Conservation (phyloP, 2,113 vertebrate species). For the Neodon shergylaensis region DNA sequence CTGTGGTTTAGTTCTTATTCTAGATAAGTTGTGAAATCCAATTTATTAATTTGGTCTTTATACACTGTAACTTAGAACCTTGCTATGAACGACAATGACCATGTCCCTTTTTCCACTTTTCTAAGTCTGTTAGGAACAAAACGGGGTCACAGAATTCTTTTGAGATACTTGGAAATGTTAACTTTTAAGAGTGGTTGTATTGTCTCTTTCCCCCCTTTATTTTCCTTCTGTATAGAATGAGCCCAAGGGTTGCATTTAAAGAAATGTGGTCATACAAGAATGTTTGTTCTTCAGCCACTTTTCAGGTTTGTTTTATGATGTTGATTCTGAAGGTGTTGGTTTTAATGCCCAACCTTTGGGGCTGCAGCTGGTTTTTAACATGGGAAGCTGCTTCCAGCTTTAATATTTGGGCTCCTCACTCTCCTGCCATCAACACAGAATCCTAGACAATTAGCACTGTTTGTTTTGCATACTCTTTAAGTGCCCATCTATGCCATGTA, state of each 20-base stretch:
- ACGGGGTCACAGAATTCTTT: background rate
- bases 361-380: background rate
- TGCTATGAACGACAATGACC: background rate
- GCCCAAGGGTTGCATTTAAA: background rate
- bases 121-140: background rate
- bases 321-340: background rate
- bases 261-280: background rate
- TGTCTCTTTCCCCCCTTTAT: background rate
- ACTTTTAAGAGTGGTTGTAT: background rate
- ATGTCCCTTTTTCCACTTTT: background rate
- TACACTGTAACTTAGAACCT: background rate
- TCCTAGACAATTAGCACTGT: background rate
- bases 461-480: background rate
- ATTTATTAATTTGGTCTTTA: slow-evolving; percentile 15
- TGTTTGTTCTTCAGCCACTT: background rate
- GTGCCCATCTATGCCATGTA: background rate
- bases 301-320: background rate
- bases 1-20: background rate
- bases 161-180: background rate
- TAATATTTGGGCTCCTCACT: background rate
- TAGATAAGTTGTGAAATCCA: background rate
- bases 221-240: background rate
- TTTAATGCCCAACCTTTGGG: background rate
- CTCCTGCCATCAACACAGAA: background rate
- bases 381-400: background rate